Base-by-base conservation (phyloP, 2,888 invertebrate genomes). In the Aphrophora alni region DNA sequence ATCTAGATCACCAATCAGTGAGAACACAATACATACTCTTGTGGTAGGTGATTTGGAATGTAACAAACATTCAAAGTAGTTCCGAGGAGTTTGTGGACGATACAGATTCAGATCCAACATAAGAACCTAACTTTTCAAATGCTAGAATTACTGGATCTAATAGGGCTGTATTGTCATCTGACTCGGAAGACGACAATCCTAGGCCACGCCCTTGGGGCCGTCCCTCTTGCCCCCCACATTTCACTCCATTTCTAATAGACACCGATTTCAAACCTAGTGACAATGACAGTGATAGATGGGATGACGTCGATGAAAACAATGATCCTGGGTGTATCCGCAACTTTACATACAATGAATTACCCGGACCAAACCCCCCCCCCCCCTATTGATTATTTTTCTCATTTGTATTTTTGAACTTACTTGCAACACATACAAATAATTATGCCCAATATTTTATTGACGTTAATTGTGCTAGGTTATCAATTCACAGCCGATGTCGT, bases 401-500 rank as follows among this genome's bases (percentile, higher is more conserved):
- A 71, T 71, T 71, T 24, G 1, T 12, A 10, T 26, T 71, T 25
- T 71, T 25, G 25, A 71, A 71, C 25, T 10, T 26, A 24, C 25
- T 71, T 24, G n/a, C 25, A 71, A 68, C 4, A 4, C 68, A 68
- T 5, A 68, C 24, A 24, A 68, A 68, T 24, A 68, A 68, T 68
- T 68, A 68, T 68, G 24, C 68, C 3, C 68, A 12, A 68, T 68
- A 68, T 68, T 68, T 68, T 33, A 33, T 33, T 8, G 33, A 33
- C 33, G 33, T 33, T 33, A 33, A 33, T 33, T 8, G 33, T 33
- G 68, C 3, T 24, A 68, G 68, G 68, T 71, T 71, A 71, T 71
- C 71, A 25, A 71, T 71, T 71, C 71, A 71, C 71, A 71, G 71
- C 25, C 71, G 71, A 71, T 71, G 71, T 71, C 71, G 26, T 71